Conservation (phyloP, 2,888 invertebrate species). For the Drosophila parthenogenetica region DNA sequence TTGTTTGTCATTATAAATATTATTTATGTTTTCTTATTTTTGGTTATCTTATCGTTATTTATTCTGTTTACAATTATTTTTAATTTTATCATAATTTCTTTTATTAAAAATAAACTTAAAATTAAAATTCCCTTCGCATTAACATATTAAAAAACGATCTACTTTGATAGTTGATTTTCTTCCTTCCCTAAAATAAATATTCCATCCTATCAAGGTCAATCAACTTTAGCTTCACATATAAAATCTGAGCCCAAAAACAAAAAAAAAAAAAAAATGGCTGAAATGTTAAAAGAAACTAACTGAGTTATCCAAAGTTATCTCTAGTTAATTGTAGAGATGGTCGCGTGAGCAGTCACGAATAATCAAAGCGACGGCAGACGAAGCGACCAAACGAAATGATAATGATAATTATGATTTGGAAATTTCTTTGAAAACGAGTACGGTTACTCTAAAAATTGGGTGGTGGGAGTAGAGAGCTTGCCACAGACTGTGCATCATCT, state of each 20-base stretch:
- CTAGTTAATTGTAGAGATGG: constrained; percentile 2
- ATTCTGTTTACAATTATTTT: no score
- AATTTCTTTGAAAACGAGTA: constrained; percentile 4
- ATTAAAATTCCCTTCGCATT: no score
- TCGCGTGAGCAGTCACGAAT: constrained; percentile 38
- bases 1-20: no score
- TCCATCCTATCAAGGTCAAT: not conserved
- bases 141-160: no score
- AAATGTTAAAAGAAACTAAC: not conserved
- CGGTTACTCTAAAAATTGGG: not conserved
- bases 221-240: not conserved
- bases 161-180: no score
- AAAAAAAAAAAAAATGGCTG: no score
- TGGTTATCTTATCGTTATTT: no score
- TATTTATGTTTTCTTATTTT: no score
- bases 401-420: constrained; percentile 23
- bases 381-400: not conserved
- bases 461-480: not conserved
- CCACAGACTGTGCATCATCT: constrained; percentile 25
- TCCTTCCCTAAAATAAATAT: no score
- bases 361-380: not conserved
- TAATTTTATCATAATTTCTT: no score
- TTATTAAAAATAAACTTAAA: no score
- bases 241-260: not conserved
- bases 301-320: not conserved